phyloP scores from a whole-genome alignment of 2,113 vertebrate genomes.

The Protomyctophum bolini region DNA sequence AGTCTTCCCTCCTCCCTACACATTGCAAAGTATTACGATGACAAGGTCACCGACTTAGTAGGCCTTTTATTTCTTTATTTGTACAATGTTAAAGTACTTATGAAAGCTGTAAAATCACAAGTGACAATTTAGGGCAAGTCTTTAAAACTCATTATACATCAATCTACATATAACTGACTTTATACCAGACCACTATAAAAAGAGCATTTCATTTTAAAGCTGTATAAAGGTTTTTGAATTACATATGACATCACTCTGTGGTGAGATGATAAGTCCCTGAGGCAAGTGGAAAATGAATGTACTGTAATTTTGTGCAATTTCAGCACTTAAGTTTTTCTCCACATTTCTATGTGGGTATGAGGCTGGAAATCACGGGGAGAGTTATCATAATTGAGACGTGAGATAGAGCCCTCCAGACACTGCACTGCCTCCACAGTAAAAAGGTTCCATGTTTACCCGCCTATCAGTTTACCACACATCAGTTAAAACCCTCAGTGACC shows the following conservation, averaged over 20 bases:
- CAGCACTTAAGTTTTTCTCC: conserved; percentile 46
- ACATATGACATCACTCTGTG: conserved; percentile 60
- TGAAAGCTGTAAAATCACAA: conserved; percentile 44
- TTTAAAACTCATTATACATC: conserved; percentile 54
- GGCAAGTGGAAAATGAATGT: conserved; percentile 60
- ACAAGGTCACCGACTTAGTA: conserved; percentile 16
- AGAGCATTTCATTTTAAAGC: conserved; percentile 29
- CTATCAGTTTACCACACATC: conserved; percentile 10
- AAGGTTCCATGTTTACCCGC: conserved; percentile 28
- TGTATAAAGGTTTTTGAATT: conserved; percentile 47
- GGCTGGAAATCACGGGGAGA: conserved; percentile 6
- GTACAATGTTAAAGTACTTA: conserved; percentile 49
- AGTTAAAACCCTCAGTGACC: too few species aligned
- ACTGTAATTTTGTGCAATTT: conserved; percentile 51
- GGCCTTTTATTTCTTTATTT: conserved; percentile 48
- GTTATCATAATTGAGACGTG: conserved; percentile 31
- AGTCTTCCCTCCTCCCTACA: background rate
- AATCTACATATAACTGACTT: conserved; percentile 45
- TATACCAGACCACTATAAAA: conserved; percentile 33
- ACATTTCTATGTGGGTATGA: conserved; percentile 28
- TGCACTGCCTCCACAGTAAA: conserved; percentile 20
- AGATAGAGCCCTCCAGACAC: conserved; percentile 14
- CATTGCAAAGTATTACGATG: conserved; percentile 22
- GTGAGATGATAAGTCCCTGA: conserved; percentile 51
- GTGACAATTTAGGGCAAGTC: conserved; percentile 29